Evolutionary conservation across 35 echinoderm and acorn worm genomes (phyloP).

Genomic region (Diadema setosum): DNA sequence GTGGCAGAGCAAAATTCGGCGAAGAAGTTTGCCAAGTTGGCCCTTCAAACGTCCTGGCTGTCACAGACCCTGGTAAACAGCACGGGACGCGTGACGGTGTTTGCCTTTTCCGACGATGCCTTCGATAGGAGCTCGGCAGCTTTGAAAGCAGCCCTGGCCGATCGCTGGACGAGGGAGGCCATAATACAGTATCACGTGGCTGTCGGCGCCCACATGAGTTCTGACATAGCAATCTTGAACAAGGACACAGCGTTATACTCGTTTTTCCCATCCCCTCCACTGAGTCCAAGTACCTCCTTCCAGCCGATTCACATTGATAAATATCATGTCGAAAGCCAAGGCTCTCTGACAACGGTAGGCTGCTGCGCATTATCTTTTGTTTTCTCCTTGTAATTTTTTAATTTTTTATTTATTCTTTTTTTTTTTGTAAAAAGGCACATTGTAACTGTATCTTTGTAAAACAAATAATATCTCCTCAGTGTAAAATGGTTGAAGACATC

Average conservation of each 20-base stretch:
- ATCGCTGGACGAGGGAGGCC: not conserved
- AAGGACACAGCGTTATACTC: not conserved
- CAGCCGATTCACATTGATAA: constrained; percentile 21
- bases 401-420: too few species aligned
- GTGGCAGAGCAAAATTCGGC: not conserved
- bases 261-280: constrained; percentile 1
- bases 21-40: not conserved
- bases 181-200: constrained; percentile 36
- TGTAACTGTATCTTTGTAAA: too few species aligned
- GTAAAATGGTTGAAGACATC: too few species aligned
- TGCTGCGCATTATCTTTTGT: too few species aligned
- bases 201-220: not conserved
- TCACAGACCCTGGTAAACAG: not conserved
- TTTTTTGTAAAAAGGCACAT: too few species aligned
- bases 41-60: not conserved
- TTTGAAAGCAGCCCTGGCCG: not conserved
- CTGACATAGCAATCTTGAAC: not conserved
- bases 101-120: constrained; percentile 27
- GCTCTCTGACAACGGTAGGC: too few species aligned
- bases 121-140: not conserved
- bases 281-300: not conserved
- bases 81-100: constrained; percentile 12
- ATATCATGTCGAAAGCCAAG: not conserved
- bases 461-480: too few species aligned
- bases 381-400: too few species aligned